Base-by-base conservation (phyloP, 2,888 invertebrate species). In the Drosophila emarginata region DNA sequence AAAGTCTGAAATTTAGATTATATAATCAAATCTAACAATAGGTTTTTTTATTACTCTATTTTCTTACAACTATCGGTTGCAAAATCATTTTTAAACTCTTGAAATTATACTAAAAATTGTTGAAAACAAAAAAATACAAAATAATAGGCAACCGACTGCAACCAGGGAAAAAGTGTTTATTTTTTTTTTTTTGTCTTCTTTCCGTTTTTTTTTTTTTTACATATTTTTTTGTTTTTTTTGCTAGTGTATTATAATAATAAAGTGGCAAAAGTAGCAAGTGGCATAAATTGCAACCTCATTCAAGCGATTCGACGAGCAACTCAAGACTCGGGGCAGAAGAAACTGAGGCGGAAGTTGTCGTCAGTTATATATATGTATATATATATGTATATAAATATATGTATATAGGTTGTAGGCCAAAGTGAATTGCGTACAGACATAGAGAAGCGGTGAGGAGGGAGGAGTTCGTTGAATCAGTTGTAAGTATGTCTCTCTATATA, bases 211-310 rank as follows among this genome's bases (percentile, higher is more conserved):
- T 68, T 73, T 81, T 70, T 61, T 64, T 70, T 65, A 73, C 73
- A 7, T 23, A 77, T 78, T 86, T 88, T 83, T 82, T 86, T 86
- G 86, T 73, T 59, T 60, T 68, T 68, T 76, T 79, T 70, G 61
- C 64, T 70, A 58, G 73, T 75, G 80, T 78, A 87, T 82, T 82
- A 83, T 88, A 87, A 88, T 84, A 84, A 83, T 80, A 88, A 87
- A 83, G 85, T 87, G 84, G 87, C 80, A 81, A 79, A 45, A 82
- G 80, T 70, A 75, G 82, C 84, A 87, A 85, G 85, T 82, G 89
- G 87, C 86, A 88, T 85, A 88, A 87, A 85, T 88, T 85, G 83
- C 87, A 85, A 86, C 70, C 88, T 83, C 82, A 83, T 83, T 82
- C 88, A 78, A 71, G 77, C 77, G 77, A 72, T 64, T 67, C 57